Conservation (phyloP, 92 coral and sea anemone species). For the Nematostella vectensis region DNA sequence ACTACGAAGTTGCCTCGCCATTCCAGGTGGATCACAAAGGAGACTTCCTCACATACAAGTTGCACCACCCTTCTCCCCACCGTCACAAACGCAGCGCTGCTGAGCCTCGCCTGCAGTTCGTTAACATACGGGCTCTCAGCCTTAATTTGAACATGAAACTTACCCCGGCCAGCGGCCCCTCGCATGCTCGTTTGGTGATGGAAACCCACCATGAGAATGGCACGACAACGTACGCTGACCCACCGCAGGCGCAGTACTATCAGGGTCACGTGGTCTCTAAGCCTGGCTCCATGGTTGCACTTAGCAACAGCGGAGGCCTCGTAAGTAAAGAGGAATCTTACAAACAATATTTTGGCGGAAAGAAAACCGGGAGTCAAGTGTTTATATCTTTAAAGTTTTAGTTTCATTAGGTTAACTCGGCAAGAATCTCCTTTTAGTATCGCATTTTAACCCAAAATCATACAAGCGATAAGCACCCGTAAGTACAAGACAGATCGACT, state of each 20-base stretch:
- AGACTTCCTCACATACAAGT: slow-evolving; percentile 54
- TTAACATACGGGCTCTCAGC: slow-evolving; percentile 70
- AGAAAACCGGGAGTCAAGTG: too few species aligned
- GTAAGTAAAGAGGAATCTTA: slow-evolving; percentile 35
- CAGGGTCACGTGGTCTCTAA: slow-evolving; percentile 78
- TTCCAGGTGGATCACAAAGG: slow-evolving; percentile 63
- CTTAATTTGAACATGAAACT: slow-evolving; percentile 59
- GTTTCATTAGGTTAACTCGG: too few species aligned
- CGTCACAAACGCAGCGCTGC: slow-evolving; percentile 51
- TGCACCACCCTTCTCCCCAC: slow-evolving; percentile 41
- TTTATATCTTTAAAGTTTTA: too few species aligned
- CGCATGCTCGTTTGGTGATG: slow-evolving; percentile 48
- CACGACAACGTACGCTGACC: slow-evolving; percentile 35
- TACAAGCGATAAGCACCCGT: too few species aligned
- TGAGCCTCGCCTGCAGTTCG: slow-evolving; percentile 42
- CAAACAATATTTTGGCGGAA: too few species aligned
- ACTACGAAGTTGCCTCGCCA: slow-evolving; percentile 76
- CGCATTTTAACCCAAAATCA: too few species aligned
- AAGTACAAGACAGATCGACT: too few species aligned
- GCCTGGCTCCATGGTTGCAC: slow-evolving; percentile 50
- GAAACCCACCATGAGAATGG: slow-evolving; percentile 65
- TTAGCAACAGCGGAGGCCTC: slow-evolving; percentile 47
- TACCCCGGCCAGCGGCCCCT: slow-evolving; percentile 24
- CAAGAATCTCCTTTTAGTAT: too few species aligned
- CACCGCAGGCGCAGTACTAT: slow-evolving; percentile 24